Percentiles rank a stretch among this genome's conserved stretches.
These are phyloP conservation scores for Polypterus senegalus DNA, from an alignment of 2,113 vertebrate genomes.

Conservation along the genomic window DNA sequence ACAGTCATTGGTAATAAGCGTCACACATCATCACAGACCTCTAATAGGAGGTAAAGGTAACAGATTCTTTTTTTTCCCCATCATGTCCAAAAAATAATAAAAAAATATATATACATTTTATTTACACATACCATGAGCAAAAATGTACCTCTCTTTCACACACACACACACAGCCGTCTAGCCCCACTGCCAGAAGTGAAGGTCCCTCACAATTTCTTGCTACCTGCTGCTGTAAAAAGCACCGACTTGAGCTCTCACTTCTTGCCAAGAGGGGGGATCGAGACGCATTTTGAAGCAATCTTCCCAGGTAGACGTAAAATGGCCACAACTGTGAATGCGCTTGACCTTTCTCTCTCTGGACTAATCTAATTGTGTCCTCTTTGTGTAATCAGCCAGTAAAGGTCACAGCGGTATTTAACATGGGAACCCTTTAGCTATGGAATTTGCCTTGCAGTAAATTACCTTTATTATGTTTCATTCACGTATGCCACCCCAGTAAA, in stretches of 20 bases:
- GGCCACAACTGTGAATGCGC: constrained; percentile 71
- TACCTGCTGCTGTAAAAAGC: too few species aligned
- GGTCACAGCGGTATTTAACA: constrained; percentile 87
- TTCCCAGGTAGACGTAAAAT: constrained; percentile 62
- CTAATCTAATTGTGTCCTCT: constrained; percentile 92
- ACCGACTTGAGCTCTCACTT: constrained; percentile 11
- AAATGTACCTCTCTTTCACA: constrained; percentile 14
- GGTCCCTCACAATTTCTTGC: too few species aligned
- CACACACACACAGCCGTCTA: constrained; percentile 43
- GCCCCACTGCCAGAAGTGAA: constrained; percentile 27
- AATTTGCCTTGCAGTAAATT: constrained; percentile 93
- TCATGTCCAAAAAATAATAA: background rate
- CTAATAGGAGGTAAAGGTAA: too few species aligned
- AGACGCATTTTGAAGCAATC: constrained; percentile 21
- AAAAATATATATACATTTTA: background rate
- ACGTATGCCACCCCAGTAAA: constrained; percentile 54
- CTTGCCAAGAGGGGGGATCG: constrained; percentile 19
- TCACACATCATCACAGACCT: too few species aligned
- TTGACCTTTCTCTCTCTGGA: constrained; percentile 87
- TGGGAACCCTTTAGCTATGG: constrained; percentile 82
- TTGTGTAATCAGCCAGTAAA: constrained; percentile 94
- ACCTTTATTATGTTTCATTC: constrained; percentile 84
- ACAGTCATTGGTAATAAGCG: too few species aligned
- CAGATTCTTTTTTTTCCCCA: too few species aligned
- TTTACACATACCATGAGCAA: constrained; percentile 7